Evolutionary conservation across 2,888 invertebrate genomes (phyloP), one percentile per base, ranked within the genome.

Genomic region (Eurytoma adleriae): DNA sequence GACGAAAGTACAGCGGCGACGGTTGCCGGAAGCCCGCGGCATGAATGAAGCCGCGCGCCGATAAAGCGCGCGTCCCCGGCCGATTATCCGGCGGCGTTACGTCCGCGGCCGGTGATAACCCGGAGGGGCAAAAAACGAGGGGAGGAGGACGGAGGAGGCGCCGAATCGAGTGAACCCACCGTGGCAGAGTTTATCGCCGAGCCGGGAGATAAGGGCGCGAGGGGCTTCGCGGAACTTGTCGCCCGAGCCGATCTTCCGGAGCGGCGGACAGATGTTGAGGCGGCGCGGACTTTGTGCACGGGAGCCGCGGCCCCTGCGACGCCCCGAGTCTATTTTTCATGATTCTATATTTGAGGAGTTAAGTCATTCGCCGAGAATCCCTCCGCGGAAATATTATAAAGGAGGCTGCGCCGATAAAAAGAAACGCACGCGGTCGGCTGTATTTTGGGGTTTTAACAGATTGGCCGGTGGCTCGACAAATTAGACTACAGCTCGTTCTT

Each of bases 321-420:
- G 50, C 54, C 54, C 54, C 54, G 14, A 77, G 62, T 77, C 77
- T 77, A 77, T 77, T 77, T 76, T 69, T 69, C 61, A 18, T 30
- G 59, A 24, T 68, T 56, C 68, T 76, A 75, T 76, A 68, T 68
- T 68, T 24, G 61, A 27, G 50, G 14, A 0, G 24, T 76, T 27
- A 30, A 59, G 24, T 75, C 67, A 18, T 20, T 30, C 30, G 20
- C 30, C n/a, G 2, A 62, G 64, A 64, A 54, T 64, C 40, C 30
- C 10, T 54, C n/a, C 0, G 10, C 16, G 27, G 27, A 30, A 66
- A 14, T 27, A 14, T 30, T 50, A 50, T 67, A 18, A 24, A 67
- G 20, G 24, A n/a, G 48, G 52, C 18, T 24, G 16, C 40, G 30
- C 66, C 40, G 7, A 40, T 40, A 40, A 40, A 40, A 40, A 24